Evolutionary conservation across 2,113 vertebrate genomes (phyloP).

Genomic region (Petromus typicus): DNA sequence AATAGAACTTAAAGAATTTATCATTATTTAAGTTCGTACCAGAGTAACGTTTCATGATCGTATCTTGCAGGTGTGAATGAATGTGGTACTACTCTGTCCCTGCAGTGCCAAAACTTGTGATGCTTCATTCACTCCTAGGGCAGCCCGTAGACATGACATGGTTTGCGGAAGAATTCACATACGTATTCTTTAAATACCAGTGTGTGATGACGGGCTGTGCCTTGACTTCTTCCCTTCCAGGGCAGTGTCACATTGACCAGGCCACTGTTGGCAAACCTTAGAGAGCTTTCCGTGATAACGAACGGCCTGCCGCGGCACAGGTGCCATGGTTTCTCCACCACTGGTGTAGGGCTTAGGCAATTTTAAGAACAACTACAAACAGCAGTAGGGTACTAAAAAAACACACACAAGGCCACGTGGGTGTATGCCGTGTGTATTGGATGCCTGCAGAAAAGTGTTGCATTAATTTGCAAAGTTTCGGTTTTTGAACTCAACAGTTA

Average conservation of each 20-base stretch:
- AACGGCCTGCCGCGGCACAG: neutral
- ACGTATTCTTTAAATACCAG: neutral
- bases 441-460: neutral
- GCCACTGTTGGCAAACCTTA: neutral
- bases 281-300: neutral
- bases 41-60: neutral
- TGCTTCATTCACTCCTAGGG: neutral
- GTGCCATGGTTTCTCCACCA: neutral
- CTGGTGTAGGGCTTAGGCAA: neutral
- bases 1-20: conserved; percentile 20
- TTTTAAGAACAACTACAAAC: neutral
- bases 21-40: neutral
- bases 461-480: conserved; percentile 44
- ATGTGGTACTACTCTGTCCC: neutral
- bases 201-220: neutral
- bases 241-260: neutral
- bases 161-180: conserved; percentile 36
- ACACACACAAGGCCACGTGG: accelerated
- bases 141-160: neutral
- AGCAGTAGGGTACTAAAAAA: neutral
- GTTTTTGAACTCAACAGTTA: conserved; percentile 7
- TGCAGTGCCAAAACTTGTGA: conserved; percentile 50
- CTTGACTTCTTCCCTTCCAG: neutral
- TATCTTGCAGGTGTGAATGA: conserved; percentile 36
- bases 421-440: neutral